Evolutionary conservation across 2,888 invertebrate species (phyloP), one percentile per base, ranked within the genome.

Genomic region (Busseola fusca): DNA sequence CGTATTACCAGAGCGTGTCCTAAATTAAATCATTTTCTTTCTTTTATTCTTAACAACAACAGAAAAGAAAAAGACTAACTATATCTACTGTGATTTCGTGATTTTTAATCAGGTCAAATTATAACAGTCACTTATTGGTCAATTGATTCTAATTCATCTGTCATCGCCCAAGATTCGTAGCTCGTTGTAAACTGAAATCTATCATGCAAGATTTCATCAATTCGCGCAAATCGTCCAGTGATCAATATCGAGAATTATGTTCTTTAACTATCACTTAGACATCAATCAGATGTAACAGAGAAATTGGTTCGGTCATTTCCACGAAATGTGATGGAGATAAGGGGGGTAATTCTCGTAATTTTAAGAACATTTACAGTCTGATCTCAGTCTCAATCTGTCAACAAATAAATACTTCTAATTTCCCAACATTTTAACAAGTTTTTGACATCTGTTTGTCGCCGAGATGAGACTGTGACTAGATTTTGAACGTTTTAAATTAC

Each of bases 161-260:
- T 6, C 10, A 45, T 45, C 7, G 14, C 12, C n/a, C 0, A 18
- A 25, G 0, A 54, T 80, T 85, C 71, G 0, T 76, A 78, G 52
- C 71, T 85, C 74, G 4, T 1, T 14, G 81, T 73, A 21, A 70
- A 72, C 69, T 74, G 68, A 77, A 69, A 85, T 85, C 83, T 81
- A 82, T 88, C 87, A 87, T 82, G 81, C 84, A 83, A n/a, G 82
- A 85, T 89, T 90, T 90, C 87, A 90, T 90, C 87, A 89, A 85
- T 84, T 82, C 82, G 74, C 64, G 56, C 70, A 80, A 83, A 85
- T 74, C 74, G 81, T 66, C 79, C 73, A 60, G 74, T 82, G 83
- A 87, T 85, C 84, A 83, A 86, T 85, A 84, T 76, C 75, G 57
- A 30, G 73, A 64, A 80, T 85, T 73, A 80, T 83, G 40, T 75